These are phyloP conservation scores for Nycticorax nycticorax DNA, from an alignment of 2,113 vertebrate species.

Conservation along the genomic window DNA sequence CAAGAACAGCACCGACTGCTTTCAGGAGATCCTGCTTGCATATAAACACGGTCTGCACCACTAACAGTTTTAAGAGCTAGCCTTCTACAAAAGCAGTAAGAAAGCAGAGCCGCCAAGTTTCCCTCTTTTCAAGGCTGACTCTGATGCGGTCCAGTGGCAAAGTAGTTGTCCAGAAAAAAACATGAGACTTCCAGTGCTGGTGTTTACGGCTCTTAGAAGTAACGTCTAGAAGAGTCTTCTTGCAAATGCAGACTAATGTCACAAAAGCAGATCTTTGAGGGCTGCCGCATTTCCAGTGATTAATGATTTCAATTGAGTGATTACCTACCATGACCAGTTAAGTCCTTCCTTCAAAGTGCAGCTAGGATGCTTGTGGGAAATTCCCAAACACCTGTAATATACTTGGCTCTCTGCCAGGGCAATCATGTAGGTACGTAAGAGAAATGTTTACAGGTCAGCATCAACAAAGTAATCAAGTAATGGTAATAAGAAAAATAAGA, in stretches of 20 bases:
- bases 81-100: background rate
- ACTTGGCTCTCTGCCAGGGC: background rate
- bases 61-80: background rate
- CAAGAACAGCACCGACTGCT: background rate
- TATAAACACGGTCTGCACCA: background rate
- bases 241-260: background rate
- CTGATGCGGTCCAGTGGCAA: background rate
- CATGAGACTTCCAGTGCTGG: background rate
- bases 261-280: background rate
- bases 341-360: background rate
- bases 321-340: background rate
- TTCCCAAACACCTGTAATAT: background rate
- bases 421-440: background rate
- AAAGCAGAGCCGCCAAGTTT: background rate
- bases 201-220: background rate
- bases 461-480: background rate
- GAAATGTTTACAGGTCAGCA: background rate
- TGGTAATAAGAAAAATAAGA: background rate
- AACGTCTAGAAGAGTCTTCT: background rate
- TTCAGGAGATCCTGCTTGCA: background rate
- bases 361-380: conserved; percentile 2
- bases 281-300: background rate
- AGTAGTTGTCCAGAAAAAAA: background rate
- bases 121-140: background rate
- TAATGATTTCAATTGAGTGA: background rate